Base-by-base conservation (phyloP, 1,140 invertebrate species). In the Drosophila melanica region DNA sequence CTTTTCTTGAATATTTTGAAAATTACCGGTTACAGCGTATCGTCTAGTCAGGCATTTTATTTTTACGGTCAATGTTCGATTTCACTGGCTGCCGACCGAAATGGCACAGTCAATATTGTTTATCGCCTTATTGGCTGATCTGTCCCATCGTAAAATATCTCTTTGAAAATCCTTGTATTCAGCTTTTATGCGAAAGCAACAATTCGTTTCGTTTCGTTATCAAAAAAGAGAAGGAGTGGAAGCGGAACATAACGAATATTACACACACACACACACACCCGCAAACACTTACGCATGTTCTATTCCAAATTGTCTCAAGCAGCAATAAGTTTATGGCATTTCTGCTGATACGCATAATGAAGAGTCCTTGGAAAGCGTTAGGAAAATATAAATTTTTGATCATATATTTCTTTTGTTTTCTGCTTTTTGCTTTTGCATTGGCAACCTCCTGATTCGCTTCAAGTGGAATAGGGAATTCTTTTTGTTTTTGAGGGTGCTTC, bases 331-430 rank as follows among this genome's bases (percentile, higher is more conserved):
- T n/a, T 1, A 7, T 10, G 30, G n/a, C 4, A 35, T 9, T n/a
- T 0, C 5, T 8, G 54, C 53, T 37, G 58, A 48, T 14, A 20
- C 53, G 37, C 60, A 42, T 74, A 81, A 77, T 85, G 77, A 62
- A 70, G 70, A 74, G 74, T 65, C 60, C 81, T 84, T 70, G 64
- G 74, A 85, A 86, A 65, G 30, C 14, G 12, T 76, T 84, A 66
- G 77, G 64, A 62, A 79, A 76, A 84, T 82, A 71, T 79, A 68
- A 78, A 79, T 69, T 84, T 77, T 62, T 79, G 64, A 63, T 63
- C 64, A 59, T 54, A 79, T 69, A 79, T 68, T 67, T 12, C 5
- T 58, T 42, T 42, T 45, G 20, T 44, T 16, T 47, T 27, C 23
- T 30, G 50, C 45, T 18, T 51, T 55, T 20, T 18, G 53, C 37